A percentile compares a stretch with the other conserved stretches of the same genome.
Conservation (phyloP, 2,797 vertebrate genomes). For the Prionace glauca region DNA sequence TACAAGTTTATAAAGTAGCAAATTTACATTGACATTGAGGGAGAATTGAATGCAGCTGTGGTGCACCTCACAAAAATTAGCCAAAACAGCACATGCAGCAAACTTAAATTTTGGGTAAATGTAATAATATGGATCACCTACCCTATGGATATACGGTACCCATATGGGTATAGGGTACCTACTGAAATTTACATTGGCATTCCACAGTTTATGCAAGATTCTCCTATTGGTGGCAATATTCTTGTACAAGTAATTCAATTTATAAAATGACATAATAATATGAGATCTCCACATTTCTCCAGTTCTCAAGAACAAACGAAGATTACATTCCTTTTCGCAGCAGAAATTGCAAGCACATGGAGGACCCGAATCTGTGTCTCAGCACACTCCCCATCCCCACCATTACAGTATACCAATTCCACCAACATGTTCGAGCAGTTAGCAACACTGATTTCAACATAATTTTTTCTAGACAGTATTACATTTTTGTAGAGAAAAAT, state of each 20-base stretch:
- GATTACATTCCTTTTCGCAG: neutral
- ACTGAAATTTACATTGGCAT: neutral
- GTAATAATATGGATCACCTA: neutral
- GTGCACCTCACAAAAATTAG: neutral
- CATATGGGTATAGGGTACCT: neutral
- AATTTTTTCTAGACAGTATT: neutral
- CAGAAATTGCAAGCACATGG: neutral
- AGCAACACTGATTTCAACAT: neutral
- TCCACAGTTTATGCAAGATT: neutral
- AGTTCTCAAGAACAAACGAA: neutral
- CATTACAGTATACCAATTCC: neutral
- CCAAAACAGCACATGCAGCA: neutral
- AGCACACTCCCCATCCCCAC: neutral
- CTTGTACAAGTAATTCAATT: neutral
- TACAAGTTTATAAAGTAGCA: neutral
- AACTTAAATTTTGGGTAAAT: neutral
- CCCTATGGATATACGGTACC: neutral
- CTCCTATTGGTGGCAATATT: neutral
- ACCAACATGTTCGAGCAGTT: neutral
- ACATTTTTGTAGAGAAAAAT: neutral
- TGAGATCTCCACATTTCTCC: neutral
- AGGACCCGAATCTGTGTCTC: neutral
- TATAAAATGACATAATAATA: neutral
- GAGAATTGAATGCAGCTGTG: neutral
- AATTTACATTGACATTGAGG: neutral